These are phyloP conservation scores for Caenorhabditis macrosperma DNA, from an alignment of 2,888 invertebrate species.

Conservation along the genomic window DNA sequence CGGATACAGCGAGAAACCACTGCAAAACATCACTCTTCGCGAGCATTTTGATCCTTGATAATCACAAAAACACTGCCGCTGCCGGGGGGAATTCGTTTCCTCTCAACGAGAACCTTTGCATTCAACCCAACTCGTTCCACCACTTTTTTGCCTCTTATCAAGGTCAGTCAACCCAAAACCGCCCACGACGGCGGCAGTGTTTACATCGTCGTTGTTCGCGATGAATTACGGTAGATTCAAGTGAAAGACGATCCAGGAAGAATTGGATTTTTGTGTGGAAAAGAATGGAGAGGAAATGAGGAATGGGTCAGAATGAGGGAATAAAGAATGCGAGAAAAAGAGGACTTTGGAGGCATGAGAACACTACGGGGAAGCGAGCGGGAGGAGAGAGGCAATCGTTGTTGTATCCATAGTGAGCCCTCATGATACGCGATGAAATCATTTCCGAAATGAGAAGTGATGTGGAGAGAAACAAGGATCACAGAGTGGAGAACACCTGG, in stretches of 20 bases:
- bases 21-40: too few relatives aligned
- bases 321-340: neutral
- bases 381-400: neutral
- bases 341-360: conserved; percentile 2
- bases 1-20: too few relatives aligned
- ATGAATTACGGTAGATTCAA: neutral
- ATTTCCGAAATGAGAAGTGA: neutral
- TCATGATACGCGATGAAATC: neutral
- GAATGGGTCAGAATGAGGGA: neutral
- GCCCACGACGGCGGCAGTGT: neutral
- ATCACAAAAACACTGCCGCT: neutral
- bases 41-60: neutral
- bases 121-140: conserved; percentile 4
- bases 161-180: conserved; percentile 10
- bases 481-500: neutral
- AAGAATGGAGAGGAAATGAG: neutral
- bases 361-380: neutral
- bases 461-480: neutral
- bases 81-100: neutral
- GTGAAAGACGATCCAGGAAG: neutral
- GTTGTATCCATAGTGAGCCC: neutral
- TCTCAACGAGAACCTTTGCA: neutral
- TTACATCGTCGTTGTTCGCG: neutral
- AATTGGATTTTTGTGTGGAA: neutral
- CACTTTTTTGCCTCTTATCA: conserved; percentile 11